Evolutionary conservation across 53 echinoderm and acorn worm species (phyloP), one percentile per base, ranked within the genome.

Genomic region (Echinometra lucunter): DNA sequence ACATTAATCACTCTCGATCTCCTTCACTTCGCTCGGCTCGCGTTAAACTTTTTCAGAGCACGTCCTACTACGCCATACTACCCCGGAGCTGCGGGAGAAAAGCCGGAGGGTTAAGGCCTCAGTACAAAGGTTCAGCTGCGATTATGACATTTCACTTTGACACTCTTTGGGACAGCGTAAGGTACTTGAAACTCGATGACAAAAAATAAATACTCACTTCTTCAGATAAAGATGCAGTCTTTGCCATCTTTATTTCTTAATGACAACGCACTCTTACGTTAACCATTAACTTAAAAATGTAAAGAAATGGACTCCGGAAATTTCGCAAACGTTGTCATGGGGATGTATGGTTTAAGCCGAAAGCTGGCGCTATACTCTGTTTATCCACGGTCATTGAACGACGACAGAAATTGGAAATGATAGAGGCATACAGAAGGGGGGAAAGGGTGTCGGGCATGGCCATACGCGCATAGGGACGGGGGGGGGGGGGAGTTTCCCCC

Each of bases 181-280:
- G 63, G 21, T 25, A 4, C 25, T 2, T 21, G 63, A 63, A 5
- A 63, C 19, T 25, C 21, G 63, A 13, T 5, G 35, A 35, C 9
- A 7, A 40, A 60, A 32, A 72, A 11, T 3, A 49, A 85, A 88
- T 60, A 96, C 95, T 94, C 67, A 96, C 96, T 82, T 96, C 96
- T 16, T 96, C 96, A 13, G 95, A 44, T 15, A 94, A 2, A 37
- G 94, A 57, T 37, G 94, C 85, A 37, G 94, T 94, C 70, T 96
- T 96, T 6, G 96, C 95, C 96, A 96, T 96, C 49, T 6, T 58
- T 4, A 57, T 40, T 25, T 63, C 17, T 19, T 66, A 44, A 32
- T 53, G 21, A 44, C 42, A 82, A 44, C 69, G 0, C 69, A 67
- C 67, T 67, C 0, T 67, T 10, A 1, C 28, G 67, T 67, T 67